Base-by-base conservation (phyloP, 2,888 invertebrate genomes). In the Nudaria mundana region DNA sequence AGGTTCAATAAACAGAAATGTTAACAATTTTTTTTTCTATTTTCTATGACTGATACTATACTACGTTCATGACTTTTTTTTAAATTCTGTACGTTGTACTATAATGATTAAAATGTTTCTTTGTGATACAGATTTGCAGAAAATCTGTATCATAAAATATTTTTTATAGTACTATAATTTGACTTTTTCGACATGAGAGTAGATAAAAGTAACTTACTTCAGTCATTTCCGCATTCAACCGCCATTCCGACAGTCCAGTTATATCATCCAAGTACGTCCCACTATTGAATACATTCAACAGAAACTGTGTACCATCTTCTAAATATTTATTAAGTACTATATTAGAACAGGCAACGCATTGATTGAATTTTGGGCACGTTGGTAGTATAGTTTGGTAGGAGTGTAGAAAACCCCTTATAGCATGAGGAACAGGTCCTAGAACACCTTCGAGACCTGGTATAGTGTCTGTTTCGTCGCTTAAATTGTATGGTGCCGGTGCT, bases 341-440 rank as follows among this genome's bases (percentile, higher is more conserved):
- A 50, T 91, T 83, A 0, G 98, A 98, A 71, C 99, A 99, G 0
- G 97, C 99, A 29, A 97, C 96, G 70, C 99, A 99, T 53, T 95
- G 94, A 37, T 92, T 91, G 87, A 97, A 99, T 60, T 95, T 94
- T 34, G 92, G 90, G 26, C 96, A 96, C 1, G 96, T 94, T 0
- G 98, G 98, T 37, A 94, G 76, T 24, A 97, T 92, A 33, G 94
- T 94, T 52, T 94, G 93, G 73, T 94, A 96, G 26, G 93, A 92
- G 52, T 94, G 94, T 3, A 99, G 84, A 75, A 96, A 98, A 0
- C 98, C 98, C 23, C 99, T 91, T 52, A 99, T 95, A 3, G 98
- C 95, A 75, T 99, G 98, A 0, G 98, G 98, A 16, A 98, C 86
- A 1, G 95, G 89, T 0, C 98, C 98, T 0, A 98, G 84, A 1